Base-by-base conservation (phyloP, 1,140 invertebrate species). In the Dreissena polymorpha region DNA sequence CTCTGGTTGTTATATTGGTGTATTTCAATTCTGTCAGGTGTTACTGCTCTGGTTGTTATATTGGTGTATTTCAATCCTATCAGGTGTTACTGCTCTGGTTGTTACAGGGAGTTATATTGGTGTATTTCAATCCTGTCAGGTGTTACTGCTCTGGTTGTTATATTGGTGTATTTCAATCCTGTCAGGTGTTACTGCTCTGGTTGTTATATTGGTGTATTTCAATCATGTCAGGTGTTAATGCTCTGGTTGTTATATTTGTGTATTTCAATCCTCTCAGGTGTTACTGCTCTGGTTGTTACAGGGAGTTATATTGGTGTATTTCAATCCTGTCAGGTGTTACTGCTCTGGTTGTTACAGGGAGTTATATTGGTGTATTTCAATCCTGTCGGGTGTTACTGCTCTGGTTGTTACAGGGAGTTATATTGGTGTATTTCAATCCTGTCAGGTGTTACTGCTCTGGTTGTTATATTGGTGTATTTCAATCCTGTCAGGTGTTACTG, bases 41-140 rank as follows among this genome's bases (percentile, higher is more conserved):
- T 72, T 50, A 72, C 6, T 6, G 0, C 18, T 72, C 25, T 16
- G 18, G 39, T 39, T 39, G 39, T 85, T 88, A 78, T 39, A 39
- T 39, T 2, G 39, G 39, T 39, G 39, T 39, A 39, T 39, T 39
- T 5, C 8, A 39, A 74, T 50, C 39, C 21, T 53, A 13, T 8
- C 18, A 12, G 13, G 6, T n/a, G 14, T 72, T 50, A 72, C 6
- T 6, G 0, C 18, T 72, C 25, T 16, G 18, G 39, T 39, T 39
- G 39, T 85, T 88, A 78, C 72, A 92, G 94, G 96, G 90, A 49
- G 89, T 91, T 39, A 84, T 90, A 39, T 39, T 2, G 39, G 39
- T 39, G 39, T 39, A 39, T 39, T 39, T 5, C 8, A 39, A 74
- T 50, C 39, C 21, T 53, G 7, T 8, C 18, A 12, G 13, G 6